Conservation (phyloP, 2,113 vertebrate species). For the Uria aalge region DNA sequence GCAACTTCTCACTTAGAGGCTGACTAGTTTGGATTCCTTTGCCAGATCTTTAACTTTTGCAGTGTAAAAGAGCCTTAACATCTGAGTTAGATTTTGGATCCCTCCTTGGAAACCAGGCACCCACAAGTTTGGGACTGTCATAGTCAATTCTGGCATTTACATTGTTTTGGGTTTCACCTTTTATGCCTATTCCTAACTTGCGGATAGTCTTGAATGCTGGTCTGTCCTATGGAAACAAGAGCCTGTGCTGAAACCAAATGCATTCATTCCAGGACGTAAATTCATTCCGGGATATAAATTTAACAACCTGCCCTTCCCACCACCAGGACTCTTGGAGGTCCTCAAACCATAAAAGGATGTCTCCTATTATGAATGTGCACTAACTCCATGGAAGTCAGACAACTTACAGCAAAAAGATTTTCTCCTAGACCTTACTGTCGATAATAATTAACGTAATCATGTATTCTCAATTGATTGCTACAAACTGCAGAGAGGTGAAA, state of each 20-base stretch:
- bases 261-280: not conserved
- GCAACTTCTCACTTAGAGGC: not conserved
- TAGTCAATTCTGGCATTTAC: not conserved
- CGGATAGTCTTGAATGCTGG: not conserved
- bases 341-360: not conserved
- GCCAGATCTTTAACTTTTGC: not conserved
- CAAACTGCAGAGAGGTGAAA: not conserved
- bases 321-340: not conserved
- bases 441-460: not conserved
- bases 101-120: not conserved
- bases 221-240: not conserved
- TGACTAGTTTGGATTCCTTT: not conserved
- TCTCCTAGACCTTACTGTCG: not conserved
- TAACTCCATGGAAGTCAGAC: not conserved
- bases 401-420: not conserved
- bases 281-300: not conserved
- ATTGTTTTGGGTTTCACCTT: not conserved
- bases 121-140: not conserved
- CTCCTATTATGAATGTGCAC: not conserved
- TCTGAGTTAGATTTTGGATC: not conserved
- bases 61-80: not conserved
- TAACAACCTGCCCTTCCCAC: not conserved
- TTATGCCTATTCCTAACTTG: not conserved
- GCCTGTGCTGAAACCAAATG: not conserved
- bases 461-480: not conserved